Percentiles rank a stretch among this genome's conserved stretches.
Conservation (phyloP, 30 jellyfish, hydroid and myxozoan species). For the Euphysa ruthae region DNA sequence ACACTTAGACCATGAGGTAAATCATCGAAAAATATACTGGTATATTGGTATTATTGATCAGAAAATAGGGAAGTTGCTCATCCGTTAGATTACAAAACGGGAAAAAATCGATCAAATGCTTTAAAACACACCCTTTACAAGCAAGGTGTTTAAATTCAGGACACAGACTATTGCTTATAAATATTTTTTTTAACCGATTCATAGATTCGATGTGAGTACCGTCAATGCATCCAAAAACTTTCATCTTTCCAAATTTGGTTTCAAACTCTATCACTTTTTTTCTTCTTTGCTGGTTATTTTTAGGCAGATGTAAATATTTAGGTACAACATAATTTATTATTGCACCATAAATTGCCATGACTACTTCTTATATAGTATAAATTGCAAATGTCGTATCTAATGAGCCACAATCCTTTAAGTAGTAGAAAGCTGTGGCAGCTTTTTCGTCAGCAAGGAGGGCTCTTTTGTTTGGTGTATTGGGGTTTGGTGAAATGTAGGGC, state of each 20-base stretch:
- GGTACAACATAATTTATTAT: background rate
- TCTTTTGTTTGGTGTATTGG: background rate
- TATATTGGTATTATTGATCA: too few relatives aligned
- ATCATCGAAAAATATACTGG: too few relatives aligned
- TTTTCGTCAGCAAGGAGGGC: constrained; percentile 7
- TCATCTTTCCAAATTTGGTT: constrained; percentile 12
- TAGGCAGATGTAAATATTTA: background rate
- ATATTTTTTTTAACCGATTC: too few relatives aligned
- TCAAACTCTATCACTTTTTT: background rate
- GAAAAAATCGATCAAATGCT: too few relatives aligned
- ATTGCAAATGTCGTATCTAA: constrained; percentile 7
- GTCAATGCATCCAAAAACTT: constrained; percentile 4
- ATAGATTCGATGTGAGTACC: constrained; percentile 9
- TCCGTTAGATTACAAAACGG: too few relatives aligned
- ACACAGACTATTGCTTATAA: too few relatives aligned
- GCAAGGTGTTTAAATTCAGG: too few relatives aligned
- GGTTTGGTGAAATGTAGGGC: background rate
- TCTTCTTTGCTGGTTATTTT: too few relatives aligned
- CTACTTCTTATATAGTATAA: background rate
- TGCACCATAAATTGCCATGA: background rate
- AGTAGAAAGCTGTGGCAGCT: background rate
- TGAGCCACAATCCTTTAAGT: constrained; percentile 7
- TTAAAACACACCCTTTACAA: too few relatives aligned
- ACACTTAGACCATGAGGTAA: too few relatives aligned
- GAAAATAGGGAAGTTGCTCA: too few relatives aligned